phyloP scores from a whole-genome alignment of 2,113 vertebrate genomes.

The Lethenteron camtschaticum region DNA sequence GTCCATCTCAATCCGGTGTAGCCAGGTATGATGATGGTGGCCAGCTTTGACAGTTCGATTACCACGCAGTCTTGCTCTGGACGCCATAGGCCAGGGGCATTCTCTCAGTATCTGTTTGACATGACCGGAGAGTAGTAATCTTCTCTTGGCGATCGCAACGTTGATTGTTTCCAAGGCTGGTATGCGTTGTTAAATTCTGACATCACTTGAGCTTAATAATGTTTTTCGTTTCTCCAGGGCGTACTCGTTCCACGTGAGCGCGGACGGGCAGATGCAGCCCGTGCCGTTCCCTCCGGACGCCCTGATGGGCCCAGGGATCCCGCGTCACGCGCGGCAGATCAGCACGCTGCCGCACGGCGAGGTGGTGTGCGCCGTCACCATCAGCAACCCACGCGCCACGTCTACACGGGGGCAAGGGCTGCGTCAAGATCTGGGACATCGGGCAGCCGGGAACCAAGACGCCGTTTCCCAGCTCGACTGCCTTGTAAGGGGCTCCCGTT shows the following conservation, averaged over 20 bases:
- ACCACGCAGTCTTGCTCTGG: too few relatives aligned
- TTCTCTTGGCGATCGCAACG: too few relatives aligned
- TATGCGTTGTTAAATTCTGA: too few relatives aligned
- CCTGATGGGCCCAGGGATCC: slow-evolving; percentile 65
- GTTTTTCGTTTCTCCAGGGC: slow-evolving; percentile 13
- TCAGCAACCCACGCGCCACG: slow-evolving; percentile 73
- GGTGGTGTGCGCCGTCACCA: slow-evolving; percentile 74
- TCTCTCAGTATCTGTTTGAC: too few relatives aligned
- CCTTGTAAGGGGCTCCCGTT: slow-evolving; percentile 21
- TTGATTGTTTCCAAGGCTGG: too few relatives aligned
- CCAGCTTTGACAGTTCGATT: too few relatives aligned
- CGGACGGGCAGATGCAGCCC: slow-evolving; percentile 78
- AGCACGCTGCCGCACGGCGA: slow-evolving; percentile 77
- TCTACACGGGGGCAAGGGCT: slow-evolving; percentile 84
- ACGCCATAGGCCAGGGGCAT: too few relatives aligned
- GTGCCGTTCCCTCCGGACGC: slow-evolving; percentile 74
- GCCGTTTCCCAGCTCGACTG: slow-evolving; percentile 39
- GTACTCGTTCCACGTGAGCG: slow-evolving; percentile 67
- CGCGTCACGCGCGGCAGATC: slow-evolving; percentile 71
- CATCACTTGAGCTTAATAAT: too few relatives aligned
- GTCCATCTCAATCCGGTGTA: too few relatives aligned
- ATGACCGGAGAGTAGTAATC: too few relatives aligned
- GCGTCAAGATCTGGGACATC: slow-evolving; percentile 88
- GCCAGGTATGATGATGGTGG: too few relatives aligned
- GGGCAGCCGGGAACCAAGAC: slow-evolving; percentile 84